phyloP scores from a whole-genome alignment of 2,113 vertebrate species.

The Zosterops hypoxanthus region DNA sequence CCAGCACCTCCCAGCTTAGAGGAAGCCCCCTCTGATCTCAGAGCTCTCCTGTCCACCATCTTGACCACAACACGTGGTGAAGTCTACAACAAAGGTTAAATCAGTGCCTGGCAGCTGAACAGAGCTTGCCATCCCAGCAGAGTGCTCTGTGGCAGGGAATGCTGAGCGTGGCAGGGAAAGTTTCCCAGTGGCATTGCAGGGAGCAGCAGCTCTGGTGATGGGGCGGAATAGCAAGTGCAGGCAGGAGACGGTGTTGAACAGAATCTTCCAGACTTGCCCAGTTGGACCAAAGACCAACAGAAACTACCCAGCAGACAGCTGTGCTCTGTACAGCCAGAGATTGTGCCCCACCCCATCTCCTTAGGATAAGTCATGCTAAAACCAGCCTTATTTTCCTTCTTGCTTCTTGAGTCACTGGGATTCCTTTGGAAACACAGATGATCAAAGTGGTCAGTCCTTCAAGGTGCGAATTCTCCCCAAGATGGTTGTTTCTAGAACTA shows the following conservation, averaged over 20 bases:
- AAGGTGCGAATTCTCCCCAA: not conserved
- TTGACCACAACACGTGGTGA: not conserved
- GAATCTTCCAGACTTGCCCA: not conserved
- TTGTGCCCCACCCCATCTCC: conserved; percentile 3
- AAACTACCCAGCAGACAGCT: not conserved
- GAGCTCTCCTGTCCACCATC: not conserved
- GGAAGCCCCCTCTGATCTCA: not conserved
- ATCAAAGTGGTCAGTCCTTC: conserved; percentile 31
- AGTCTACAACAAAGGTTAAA: not conserved
- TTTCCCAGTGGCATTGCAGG: not conserved
- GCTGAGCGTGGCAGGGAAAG: not conserved
- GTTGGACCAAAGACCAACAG: not conserved
- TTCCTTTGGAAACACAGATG: conserved; percentile 4
- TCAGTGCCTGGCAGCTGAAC: not conserved
- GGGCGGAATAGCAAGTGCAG: not conserved
- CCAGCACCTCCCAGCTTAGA: not conserved
- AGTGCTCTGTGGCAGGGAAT: not conserved
- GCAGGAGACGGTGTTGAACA: not conserved
- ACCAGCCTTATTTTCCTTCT: conserved; percentile 52
- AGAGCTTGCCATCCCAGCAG: accelerated
- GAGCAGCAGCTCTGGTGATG: conserved; percentile 41
- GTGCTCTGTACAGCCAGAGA: not conserved
- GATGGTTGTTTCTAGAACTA: conserved; percentile 8
- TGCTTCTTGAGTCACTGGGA: conserved; percentile 23
- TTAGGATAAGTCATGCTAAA: conserved; percentile 32